A percentile compares a stretch with the other conserved stretches of the same genome.
Conservation (phyloP, 2,888 invertebrate species). For the Ormyrus thymus region DNA sequence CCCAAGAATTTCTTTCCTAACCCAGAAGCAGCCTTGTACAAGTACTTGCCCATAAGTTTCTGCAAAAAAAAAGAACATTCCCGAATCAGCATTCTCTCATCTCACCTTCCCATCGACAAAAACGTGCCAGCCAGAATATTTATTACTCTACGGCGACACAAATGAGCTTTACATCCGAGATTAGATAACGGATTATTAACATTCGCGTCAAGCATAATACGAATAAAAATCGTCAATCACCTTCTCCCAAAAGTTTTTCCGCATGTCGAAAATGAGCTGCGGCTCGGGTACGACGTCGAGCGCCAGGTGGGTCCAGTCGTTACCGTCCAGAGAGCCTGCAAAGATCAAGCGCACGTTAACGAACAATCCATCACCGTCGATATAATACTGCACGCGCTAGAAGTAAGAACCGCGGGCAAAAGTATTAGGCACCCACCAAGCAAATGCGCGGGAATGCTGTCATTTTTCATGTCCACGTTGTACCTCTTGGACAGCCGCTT, state of each 20-base stretch:
- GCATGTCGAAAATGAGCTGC: constrained; percentile 62
- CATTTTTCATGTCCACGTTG: constrained; percentile 56
- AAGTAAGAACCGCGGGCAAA: neutral
- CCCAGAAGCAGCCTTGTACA: constrained; percentile 67
- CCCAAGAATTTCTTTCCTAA: constrained; percentile 63
- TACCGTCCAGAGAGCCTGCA: constrained; percentile 66
- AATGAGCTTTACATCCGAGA: no score
- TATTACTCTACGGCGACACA: no score
- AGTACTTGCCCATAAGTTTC: constrained; percentile 64
- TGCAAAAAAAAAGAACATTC: constrained; percentile 55
- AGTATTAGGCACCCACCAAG: constrained; percentile 63
- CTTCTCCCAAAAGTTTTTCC: constrained; percentile 67
- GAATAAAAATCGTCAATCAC: constrained; percentile 55
- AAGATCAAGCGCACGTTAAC: neutral
- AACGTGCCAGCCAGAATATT: no score
- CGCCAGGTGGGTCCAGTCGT: constrained; percentile 67
- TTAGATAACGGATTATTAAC: no score
- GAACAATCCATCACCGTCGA: neutral
- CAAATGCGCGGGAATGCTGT: constrained; percentile 65
- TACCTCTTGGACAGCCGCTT: constrained; percentile 64
- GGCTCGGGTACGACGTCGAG: constrained; percentile 63
- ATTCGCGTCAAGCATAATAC: no score
- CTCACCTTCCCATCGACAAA: no score
- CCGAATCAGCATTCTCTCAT: no score
- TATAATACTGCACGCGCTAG: neutral